Conservation (phyloP, 2,888 invertebrate species). For the Scaptomyza polygonia region DNA sequence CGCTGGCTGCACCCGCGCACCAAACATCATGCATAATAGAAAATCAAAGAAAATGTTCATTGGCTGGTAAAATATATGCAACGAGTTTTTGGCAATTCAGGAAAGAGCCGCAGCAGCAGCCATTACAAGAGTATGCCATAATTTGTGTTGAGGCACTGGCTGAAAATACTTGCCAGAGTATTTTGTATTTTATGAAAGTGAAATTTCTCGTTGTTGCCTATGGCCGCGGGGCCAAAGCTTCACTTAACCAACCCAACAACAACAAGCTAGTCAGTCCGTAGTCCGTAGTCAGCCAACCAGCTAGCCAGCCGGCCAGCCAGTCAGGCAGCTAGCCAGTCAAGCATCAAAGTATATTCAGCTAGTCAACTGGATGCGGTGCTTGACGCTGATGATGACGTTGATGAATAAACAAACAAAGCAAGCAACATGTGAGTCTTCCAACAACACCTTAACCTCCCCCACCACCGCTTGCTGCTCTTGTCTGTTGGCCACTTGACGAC, state of each 20-base stretch:
- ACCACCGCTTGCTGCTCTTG: background rate
- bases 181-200: conserved; percentile 63
- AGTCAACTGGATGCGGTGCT: conserved; percentile 60
- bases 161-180: conserved; percentile 52
- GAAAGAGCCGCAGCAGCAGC: conserved; percentile 32
- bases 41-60: conserved; percentile 41
- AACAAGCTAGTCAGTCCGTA: conserved; percentile 39
- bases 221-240: conserved; percentile 52
- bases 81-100: conserved; percentile 49
- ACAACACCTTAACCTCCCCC: background rate
- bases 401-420: conserved; percentile 64
- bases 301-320: conserved; percentile 27
- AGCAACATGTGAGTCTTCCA: conserved; percentile 44
- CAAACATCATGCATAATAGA: conserved; percentile 31
- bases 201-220: conserved; percentile 48
- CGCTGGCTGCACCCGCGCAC: conserved; percentile 66
- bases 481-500: conserved; percentile 69
- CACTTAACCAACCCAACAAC: conserved; percentile 34
- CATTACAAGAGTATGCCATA: conserved; percentile 47
- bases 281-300: conserved; percentile 13
- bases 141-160: conserved; percentile 46
- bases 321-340: conserved; percentile 23
- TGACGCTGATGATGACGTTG: conserved; percentile 65
- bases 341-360: conserved; percentile 37
- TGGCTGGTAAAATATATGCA: conserved; percentile 52